Conservation (phyloP, 2,888 invertebrate genomes). For the Zygaena filipendulae region DNA sequence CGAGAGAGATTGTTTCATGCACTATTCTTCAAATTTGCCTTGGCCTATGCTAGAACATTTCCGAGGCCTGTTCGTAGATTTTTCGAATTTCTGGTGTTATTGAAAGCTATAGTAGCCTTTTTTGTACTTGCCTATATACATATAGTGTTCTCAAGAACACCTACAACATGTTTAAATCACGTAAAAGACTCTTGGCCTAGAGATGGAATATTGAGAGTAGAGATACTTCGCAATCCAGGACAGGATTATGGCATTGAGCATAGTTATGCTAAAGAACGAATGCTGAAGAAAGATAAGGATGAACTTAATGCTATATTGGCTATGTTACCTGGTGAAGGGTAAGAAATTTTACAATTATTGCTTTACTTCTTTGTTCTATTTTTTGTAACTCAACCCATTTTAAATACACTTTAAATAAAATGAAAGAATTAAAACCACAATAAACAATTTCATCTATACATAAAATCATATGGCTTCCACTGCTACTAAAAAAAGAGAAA, state of each 20-base stretch:
- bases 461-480: no score
- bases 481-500: no score
- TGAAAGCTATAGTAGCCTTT: slow-evolving; percentile 84
- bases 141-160: slow-evolving; percentile 90
- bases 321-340: slow-evolving; percentile 75
- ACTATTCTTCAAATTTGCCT: slow-evolving; percentile 90
- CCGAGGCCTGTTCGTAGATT: slow-evolving; percentile 84
- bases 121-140: slow-evolving; percentile 95
- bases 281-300: slow-evolving; percentile 74
- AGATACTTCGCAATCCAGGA: slow-evolving; percentile 79
- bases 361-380: slow-evolving; percentile 1
- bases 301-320: slow-evolving; percentile 70
- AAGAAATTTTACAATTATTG: slow-evolving; percentile 22
- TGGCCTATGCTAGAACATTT: slow-evolving; percentile 92
- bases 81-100: slow-evolving; percentile 83
- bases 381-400: neutral
- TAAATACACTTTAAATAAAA: no score
- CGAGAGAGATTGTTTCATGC: slow-evolving; percentile 95
- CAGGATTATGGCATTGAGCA: slow-evolving; percentile 83
- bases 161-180: slow-evolving; percentile 92
- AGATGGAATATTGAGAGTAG: slow-evolving; percentile 93
- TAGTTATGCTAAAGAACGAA: slow-evolving; percentile 85
- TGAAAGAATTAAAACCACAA: no score
- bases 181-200: slow-evolving; percentile 92
- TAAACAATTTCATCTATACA: no score